Evolutionary conservation across 2,113 vertebrate species (phyloP).

Genomic region (Beaufortia kweichowensis): DNA sequence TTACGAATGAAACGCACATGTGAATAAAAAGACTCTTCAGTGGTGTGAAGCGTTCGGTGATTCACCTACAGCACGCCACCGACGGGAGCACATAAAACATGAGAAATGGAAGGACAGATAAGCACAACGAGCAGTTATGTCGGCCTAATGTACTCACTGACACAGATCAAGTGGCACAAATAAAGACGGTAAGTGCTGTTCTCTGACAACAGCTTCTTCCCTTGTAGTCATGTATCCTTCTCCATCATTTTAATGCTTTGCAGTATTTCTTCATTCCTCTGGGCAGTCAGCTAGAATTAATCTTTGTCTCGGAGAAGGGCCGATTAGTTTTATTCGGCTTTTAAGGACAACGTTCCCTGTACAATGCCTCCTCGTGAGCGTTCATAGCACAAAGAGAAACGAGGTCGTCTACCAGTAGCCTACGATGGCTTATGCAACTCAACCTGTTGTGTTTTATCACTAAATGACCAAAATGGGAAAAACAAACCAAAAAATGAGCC

Average conservation of each 20-base stretch:
- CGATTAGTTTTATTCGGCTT: background rate
- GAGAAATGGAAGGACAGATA: conserved; percentile 59
- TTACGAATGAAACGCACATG: conserved; percentile 47
- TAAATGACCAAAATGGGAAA: background rate
- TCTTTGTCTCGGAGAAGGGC: conserved; percentile 25
- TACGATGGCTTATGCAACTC: background rate
- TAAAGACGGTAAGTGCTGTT: conserved; percentile 53
- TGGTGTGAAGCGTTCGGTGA: conserved; percentile 21
- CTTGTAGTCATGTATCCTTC: conserved; percentile 28
- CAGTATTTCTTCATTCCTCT: conserved; percentile 19
- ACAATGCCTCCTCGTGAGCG: background rate
- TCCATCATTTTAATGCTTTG: conserved; percentile 41
- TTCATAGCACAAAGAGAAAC: background rate
- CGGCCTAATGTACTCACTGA: conserved; percentile 62
- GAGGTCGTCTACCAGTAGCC: background rate
- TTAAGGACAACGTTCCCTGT: background rate
- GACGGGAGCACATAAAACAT: conserved; percentile 56
- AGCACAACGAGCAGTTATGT: conserved; percentile 55
- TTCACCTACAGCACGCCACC: conserved; percentile 57
- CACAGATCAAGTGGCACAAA: conserved; percentile 65
- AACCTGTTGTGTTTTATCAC: background rate
- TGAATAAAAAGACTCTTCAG: too few relatives aligned
- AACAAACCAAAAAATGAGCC: too few relatives aligned
- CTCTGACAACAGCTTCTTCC: conserved; percentile 66
- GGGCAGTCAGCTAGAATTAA: conserved; percentile 31